These are phyloP conservation scores for Erebia palarica DNA, from an alignment of 2,888 invertebrate species.

Conservation along the genomic window DNA sequence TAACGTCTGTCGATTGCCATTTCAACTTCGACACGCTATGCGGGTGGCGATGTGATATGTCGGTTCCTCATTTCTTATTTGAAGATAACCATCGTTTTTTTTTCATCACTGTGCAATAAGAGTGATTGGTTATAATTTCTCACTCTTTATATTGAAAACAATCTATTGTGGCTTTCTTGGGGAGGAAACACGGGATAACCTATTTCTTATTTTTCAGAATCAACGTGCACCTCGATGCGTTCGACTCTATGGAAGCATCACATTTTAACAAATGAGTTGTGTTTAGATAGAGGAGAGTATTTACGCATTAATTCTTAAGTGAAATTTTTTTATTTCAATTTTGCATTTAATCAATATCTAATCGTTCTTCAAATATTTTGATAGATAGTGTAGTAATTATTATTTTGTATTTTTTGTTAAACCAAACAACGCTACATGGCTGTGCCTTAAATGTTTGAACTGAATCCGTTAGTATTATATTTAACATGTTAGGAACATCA, in stretches of 20 bases:
- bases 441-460: conserved; percentile 54
- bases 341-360: conserved; percentile 11
- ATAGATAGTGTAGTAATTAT: not conserved
- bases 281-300: conserved; percentile 27
- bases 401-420: not conserved
- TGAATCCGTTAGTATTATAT: not conserved
- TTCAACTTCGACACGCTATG: no score
- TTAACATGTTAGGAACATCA: not conserved
- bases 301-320: conserved; percentile 33
- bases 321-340: conserved; percentile 21
- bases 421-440: conserved; percentile 51
- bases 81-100: no score
- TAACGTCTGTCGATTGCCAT: no score
- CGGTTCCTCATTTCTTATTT: no score
- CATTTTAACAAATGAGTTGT: conserved; percentile 79
- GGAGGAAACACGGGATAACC: not conserved
- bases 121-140: no score
- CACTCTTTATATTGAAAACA: no score
- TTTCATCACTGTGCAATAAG: no score
- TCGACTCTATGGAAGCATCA: conserved; percentile 84
- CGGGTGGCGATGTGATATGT: no score
- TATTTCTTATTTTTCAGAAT: conserved; percentile 77
- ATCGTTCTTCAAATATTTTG: not conserved
- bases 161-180: not conserved
- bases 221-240: conserved; percentile 80